Evolutionary conservation across 2,797 vertebrate species (phyloP).

Genomic region (Morelia viridis): DNA sequence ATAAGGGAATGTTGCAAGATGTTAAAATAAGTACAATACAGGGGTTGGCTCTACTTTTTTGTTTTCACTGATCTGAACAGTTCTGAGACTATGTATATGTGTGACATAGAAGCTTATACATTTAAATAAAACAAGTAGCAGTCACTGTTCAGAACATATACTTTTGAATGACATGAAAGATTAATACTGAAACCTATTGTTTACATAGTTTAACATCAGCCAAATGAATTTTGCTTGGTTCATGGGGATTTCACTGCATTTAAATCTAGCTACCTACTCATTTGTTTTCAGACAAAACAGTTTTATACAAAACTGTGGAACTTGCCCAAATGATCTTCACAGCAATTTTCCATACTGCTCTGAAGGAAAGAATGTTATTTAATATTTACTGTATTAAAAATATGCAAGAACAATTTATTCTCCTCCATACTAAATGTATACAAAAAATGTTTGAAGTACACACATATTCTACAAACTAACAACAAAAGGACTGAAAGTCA

Average conservation of each 20-base stretch:
- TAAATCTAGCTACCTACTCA: background rate
- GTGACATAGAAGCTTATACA: background rate
- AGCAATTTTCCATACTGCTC: background rate
- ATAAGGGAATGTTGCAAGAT: conserved; percentile 3
- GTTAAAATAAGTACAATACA: background rate
- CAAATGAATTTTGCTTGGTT: background rate
- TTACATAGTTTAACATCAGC: background rate
- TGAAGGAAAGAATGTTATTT: background rate
- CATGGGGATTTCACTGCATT: background rate
- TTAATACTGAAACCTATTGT: too few relatives aligned
- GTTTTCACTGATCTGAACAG: background rate
- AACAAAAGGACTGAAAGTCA: background rate
- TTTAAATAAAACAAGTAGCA: background rate
- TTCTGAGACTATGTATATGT: background rate
- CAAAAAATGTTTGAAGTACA: background rate
- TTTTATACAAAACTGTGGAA: background rate
- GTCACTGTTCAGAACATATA: background rate
- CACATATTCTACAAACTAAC: background rate
- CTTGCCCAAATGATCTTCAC: background rate
- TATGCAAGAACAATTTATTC: background rate
- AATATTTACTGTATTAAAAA: background rate
- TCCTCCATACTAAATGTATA: background rate
- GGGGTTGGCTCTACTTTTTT: background rate
- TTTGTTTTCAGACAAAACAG: background rate
- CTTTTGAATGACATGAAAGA: background rate